Base-by-base conservation (phyloP, 2,113 vertebrate species). In the Procavia capensis region DNA sequence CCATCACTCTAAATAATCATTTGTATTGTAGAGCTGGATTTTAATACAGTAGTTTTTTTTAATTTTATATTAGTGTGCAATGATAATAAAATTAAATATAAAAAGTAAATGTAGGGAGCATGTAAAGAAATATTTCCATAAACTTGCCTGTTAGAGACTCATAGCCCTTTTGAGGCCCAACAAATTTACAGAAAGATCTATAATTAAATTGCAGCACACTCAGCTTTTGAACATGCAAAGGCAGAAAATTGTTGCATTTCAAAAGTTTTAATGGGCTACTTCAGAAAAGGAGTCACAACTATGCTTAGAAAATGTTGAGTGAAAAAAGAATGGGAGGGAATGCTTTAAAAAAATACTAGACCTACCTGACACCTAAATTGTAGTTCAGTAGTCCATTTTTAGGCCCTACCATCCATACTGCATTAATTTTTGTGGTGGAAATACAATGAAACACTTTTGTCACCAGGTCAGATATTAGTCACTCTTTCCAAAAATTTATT, bases 401-500 rank as follows among this genome's bases (percentile, higher is more conserved):
- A 89, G 81, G 3, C n/a, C 80, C 9, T 54, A 45, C 36, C 4
- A n/a, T 0, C 31, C 85, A 5, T 93, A 74, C 24, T 29, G 25
- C 39, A 27, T 10, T 85, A 16, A 27, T 34, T 83, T 85, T 92
- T 36, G 95, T 90, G 83, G 68, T 39, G 79, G 14, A 96, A 85
- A 63, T 20, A 90, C 47, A 82, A 8, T 93, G 47, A 1, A 29
- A 13, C 45, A 10, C 2, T 31, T 1, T 10, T 72, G n/a, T 45
- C 19, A 61, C 10, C 13, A 76, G n/a, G n/a, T n/a, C n/a, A n/a
- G n/a, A n/a, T 61, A 85, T 25, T 24, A n/a, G 47, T 13, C 0
- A n/a, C 54, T 20, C 47, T 4, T 59, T 63, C 14, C 29, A 17
- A 68, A 95, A 90, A 81, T 34, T 79, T 59, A 80, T 27, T 81